Evolutionary conservation across 2,888 invertebrate species (phyloP), one percentile per base, ranked within the genome.

Genomic region (Drosophila emarginata): DNA sequence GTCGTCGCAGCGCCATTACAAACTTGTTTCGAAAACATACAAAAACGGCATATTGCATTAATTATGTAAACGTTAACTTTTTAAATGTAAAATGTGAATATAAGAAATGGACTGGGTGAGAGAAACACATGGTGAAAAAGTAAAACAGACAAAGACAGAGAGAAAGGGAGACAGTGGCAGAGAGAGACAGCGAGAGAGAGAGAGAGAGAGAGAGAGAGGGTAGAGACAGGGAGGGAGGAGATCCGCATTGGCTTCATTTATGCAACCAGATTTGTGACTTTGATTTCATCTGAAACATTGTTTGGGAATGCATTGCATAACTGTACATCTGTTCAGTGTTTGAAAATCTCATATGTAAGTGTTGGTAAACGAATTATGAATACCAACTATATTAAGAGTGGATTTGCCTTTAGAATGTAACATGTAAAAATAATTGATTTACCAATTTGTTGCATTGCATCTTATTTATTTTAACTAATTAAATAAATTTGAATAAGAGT

Each of bases 191-290:
- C n/a, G 28, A 28, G 36, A 36, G 36, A 28, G 50, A 63, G 57
- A 14, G 28, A 36, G 9, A 36, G 14, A 21, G 26, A 40, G 23
- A 61, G 12, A 21, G 18, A 6, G 11, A 39, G 26, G 12, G 6
- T 1, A 26, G 28, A 12, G 23, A 1, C 9, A 32, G 23, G 4
- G 23, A 7, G 11, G 37, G n/a, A 21, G 21, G 21, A 39, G 58
- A 65, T 40, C 53, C 1, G 15, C n/a, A 40, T 9, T 32, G 63
- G 72, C 51, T 71, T 73, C 36, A 73, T 71, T 71, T 71, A 73
- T 73, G 74, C 67, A 71, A 71, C 73, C 32, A 45, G 87, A 77
- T 87, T 87, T 87, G 83, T 82, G 88, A 80, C 81, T 86, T 73
- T 87, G 86, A 87, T 82, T 85, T 81, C 53, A 51, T 56, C 52